Conservation (phyloP, 2,797 vertebrate species). For the Pseudocheirus occidentalis region DNA sequence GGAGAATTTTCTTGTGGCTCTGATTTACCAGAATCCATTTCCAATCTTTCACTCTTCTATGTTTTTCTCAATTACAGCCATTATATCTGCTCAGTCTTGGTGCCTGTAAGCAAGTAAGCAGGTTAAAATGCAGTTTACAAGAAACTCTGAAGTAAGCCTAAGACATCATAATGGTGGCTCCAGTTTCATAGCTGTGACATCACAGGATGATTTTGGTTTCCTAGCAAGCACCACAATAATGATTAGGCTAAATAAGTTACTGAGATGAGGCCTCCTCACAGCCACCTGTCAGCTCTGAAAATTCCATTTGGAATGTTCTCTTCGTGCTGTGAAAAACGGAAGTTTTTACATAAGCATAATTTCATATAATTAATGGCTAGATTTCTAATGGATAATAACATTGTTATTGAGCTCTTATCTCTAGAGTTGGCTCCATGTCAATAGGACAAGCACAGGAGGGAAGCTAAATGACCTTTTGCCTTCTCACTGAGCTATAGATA, state of each 20-base stretch:
- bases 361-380: too few relatives aligned
- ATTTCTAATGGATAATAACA: too few relatives aligned
- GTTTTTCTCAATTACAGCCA: conserved; percentile 41
- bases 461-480: too few relatives aligned
- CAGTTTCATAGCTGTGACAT: neutral
- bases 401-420: too few relatives aligned
- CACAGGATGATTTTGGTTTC: conserved; percentile 36
- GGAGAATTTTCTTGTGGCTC: conserved; percentile 42
- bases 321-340: neutral
- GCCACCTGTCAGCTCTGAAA: neutral
- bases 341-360: too few relatives aligned
- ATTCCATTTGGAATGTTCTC: neutral
- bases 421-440: too few relatives aligned
- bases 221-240: conserved; percentile 54
- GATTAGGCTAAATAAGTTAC: conserved; percentile 31
- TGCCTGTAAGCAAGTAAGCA: conserved; percentile 33
- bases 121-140: neutral
- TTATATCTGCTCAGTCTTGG: conserved; percentile 44
- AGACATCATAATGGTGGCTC: conserved; percentile 35
- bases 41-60: neutral
- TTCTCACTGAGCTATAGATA: too few relatives aligned
- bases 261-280: conserved; percentile 33
- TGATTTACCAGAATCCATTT: conserved; percentile 27
- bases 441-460: too few relatives aligned
- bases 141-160: conserved; percentile 16